Conservation (phyloP, 2,113 vertebrate genomes). For the Regulus satrapa region DNA sequence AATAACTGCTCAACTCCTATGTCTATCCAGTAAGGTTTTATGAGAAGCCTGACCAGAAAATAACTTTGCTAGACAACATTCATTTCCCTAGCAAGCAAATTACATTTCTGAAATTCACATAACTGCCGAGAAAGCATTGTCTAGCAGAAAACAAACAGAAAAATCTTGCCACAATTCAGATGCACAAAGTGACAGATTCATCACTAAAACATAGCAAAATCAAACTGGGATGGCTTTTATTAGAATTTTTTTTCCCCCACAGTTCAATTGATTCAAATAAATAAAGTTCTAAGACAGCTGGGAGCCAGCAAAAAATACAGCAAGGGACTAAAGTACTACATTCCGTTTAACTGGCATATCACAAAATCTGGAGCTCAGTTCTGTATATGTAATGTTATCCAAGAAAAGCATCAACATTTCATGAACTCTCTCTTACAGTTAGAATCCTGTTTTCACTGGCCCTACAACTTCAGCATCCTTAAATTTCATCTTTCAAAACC, state of each 20-base stretch:
- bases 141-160: background rate
- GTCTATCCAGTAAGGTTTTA: background rate
- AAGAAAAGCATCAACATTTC: background rate
- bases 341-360: background rate
- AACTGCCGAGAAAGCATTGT: background rate
- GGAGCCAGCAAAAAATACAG: background rate
- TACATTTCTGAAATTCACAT: background rate
- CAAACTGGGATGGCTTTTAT: background rate
- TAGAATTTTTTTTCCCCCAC: background rate
- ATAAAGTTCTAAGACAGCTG: background rate
- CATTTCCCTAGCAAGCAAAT: background rate
- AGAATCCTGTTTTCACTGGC: background rate
- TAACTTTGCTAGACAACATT: rapidly evolving
- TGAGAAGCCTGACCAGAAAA: background rate
- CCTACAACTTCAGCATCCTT: background rate
- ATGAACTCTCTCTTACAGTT: background rate
- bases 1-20: background rate
- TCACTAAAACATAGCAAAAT: background rate
- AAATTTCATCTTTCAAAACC: background rate
- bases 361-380: background rate
- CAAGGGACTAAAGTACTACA: background rate
- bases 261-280: background rate
- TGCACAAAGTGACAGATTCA: background rate
- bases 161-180: background rate
- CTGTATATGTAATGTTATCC: background rate